These are phyloP conservation scores for Hyperoplus immaculatus DNA, from an alignment of 2,797 vertebrate species.

Conservation along the genomic window DNA sequence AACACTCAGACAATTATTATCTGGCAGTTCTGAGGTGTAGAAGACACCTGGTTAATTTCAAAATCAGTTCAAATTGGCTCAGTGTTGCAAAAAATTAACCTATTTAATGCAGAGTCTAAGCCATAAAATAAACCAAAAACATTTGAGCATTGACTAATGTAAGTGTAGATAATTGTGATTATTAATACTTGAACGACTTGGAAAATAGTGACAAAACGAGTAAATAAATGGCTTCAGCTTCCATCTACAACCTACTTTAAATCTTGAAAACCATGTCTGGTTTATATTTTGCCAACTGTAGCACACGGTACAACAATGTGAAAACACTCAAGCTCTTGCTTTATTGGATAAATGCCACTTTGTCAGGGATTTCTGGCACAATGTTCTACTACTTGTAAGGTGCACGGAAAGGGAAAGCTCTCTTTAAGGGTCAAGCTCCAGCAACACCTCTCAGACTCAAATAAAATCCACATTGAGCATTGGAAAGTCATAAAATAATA, in stretches of 20 bases:
- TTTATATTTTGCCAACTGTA: neutral
- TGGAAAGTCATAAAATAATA: neutral
- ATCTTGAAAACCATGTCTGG: neutral
- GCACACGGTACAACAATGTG: neutral
- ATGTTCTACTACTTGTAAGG: neutral
- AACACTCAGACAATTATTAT: constrained; percentile 1
- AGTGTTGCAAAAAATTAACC: neutral
- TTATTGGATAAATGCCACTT: constrained; percentile 5
- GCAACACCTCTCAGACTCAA: neutral
- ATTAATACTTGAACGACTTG: neutral
- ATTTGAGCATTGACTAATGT: neutral
- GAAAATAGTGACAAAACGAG: neutral
- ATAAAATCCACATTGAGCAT: neutral
- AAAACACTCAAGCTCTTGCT: constrained; percentile 6
- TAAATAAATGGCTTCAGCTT: neutral
- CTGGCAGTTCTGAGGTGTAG: neutral
- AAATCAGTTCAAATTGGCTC: neutral
- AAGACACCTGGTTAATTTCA: neutral
- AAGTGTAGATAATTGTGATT: neutral
- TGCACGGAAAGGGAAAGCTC: neutral
- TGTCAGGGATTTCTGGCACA: neutral
- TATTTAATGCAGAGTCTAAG: neutral
- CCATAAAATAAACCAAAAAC: neutral
- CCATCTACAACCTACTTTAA: neutral
- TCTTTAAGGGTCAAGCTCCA: neutral